These are phyloP conservation scores for Camptogramma bilineatum DNA, from an alignment of 2,888 invertebrate genomes.

Conservation along the genomic window DNA sequence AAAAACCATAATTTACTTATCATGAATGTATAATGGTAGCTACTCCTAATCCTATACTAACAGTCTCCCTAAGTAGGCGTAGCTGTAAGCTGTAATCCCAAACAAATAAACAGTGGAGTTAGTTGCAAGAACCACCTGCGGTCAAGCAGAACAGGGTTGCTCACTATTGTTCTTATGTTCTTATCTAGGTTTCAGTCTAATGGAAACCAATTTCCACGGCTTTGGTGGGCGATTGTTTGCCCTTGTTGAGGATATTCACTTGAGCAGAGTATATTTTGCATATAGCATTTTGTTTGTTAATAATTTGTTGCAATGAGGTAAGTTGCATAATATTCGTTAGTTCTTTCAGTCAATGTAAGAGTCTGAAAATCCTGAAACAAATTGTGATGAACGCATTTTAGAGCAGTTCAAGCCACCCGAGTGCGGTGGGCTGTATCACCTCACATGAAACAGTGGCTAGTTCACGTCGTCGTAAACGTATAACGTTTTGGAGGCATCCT, in stretches of 20 bases:
- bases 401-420: neutral
- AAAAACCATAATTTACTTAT: no score
- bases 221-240: neutral
- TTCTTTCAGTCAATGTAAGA: neutral
- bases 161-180: neutral
- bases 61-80: neutral
- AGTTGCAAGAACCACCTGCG: neutral
- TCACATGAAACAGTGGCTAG: conserved; percentile 7
- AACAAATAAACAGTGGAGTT: neutral
- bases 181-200: conserved; percentile 6
- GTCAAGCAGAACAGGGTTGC: neutral
- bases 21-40: no score
- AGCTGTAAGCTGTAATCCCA: neutral
- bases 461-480: conserved; percentile 30
- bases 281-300: neutral
- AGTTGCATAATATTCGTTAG: neutral
- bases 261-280: neutral
- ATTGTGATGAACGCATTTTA: neutral
- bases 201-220: conserved; percentile 5
- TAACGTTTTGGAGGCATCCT: conserved; percentile 52
- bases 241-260: neutral
- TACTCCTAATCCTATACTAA: neutral
- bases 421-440: conserved; percentile 1
- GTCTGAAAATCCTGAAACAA: neutral
- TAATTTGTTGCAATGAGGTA: neutral